Evolutionary conservation across 2,113 vertebrate species (phyloP), one percentile per base, ranked within the genome.

Genomic region (Otocyon megalotis): DNA sequence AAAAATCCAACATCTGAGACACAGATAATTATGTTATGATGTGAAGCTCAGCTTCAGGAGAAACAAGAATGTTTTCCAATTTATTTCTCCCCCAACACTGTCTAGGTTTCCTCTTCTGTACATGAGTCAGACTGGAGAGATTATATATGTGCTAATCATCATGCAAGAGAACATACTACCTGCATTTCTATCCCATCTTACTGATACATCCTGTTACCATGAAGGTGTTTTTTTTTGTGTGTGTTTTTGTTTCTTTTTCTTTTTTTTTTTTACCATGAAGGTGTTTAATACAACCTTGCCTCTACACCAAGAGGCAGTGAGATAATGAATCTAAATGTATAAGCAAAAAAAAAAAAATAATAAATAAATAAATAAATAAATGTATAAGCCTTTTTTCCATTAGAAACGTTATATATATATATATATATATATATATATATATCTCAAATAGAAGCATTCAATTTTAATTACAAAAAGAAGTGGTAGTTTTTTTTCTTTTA

Each of bases 21-120:
- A 98, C 74, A 97, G 86, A 96, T 94, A 97, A 97, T 89, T 93
- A 89, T 84, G 91, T 58, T 95, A 92, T 19, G 32, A 88, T 67
- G 28, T 43, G 69, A 92, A 94, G 43, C 79, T 91, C 76, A 86
- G 92, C 50, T 94, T 93, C 65, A 89, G n/a, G 32, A 89, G 60
- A 94, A 80, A 20, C 74, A 93, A 63, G 48, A 96, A 85, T 76
- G 54, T 37, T 89, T 97, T 92, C 85, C 62, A 94, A 86, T 80
- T 94, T 67, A 87, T 62, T 97, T 96, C 53, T 92, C 79, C 53
- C 88, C 62, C 67, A 87, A 35, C 20, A 62, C 50, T 22, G 43
- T 81, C 50, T 17, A 87, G n/a, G 32, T 80, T 87, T 96, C 30
- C 22, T 69, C 58, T 65, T 88, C 53, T 83, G 77, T 58, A 85